These are phyloP conservation scores for Hypercompe scribonia DNA, from an alignment of 2,888 invertebrate genomes.

Conservation along the genomic window DNA sequence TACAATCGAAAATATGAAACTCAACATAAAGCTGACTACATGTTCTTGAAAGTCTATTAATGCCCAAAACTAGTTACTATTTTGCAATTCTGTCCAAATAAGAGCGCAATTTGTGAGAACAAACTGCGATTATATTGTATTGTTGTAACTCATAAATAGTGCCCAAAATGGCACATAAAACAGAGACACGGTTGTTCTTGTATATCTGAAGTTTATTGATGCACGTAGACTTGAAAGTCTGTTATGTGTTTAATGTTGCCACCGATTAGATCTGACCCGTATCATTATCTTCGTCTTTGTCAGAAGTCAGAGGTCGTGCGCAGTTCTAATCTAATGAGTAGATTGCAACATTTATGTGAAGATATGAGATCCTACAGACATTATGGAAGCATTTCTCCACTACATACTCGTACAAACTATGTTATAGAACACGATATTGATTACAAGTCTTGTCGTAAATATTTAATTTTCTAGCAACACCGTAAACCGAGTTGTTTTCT, in stretches of 20 bases:
- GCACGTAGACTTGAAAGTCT: constrained; percentile 16
- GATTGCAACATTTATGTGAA: constrained; percentile 4
- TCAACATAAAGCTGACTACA: neutral
- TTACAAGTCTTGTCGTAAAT: neutral
- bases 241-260: constrained; percentile 25
- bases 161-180: constrained; percentile 17
- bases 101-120: constrained; percentile 14
- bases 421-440: neutral
- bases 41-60: neutral
- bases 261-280: constrained; percentile 23
- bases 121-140: constrained; percentile 13
- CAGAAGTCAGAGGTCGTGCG: constrained; percentile 9
- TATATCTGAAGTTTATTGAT: constrained; percentile 22
- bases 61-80: constrained; percentile 1
- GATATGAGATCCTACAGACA: neutral
- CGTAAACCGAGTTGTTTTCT: neutral
- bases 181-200: constrained; percentile 15
- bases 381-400: neutral
- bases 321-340: constrained; percentile 18
- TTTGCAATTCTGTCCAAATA: constrained; percentile 2
- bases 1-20: neutral
- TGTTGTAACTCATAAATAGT: constrained; percentile 24
- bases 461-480: neutral
- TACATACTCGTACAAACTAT: neutral
- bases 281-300: constrained; percentile 21